Evolutionary conservation across 1,140 invertebrate genomes (phyloP), one percentile per base, ranked within the genome.

Genomic region (Gonioctena quinquepunctata): DNA sequence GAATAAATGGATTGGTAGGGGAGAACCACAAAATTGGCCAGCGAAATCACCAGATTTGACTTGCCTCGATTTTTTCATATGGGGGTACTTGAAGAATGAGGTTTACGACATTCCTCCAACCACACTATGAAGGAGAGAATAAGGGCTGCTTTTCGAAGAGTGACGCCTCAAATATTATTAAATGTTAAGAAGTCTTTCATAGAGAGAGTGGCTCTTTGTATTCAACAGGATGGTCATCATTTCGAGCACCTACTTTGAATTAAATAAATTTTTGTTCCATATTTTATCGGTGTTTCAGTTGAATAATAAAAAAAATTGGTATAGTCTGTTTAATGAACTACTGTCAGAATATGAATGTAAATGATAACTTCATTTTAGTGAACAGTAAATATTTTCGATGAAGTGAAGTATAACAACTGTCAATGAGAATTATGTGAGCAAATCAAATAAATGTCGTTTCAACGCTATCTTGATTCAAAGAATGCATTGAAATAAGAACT

Each of bases 381-480:
- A 54, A 54, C 18, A 54, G 18, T 54, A 0, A 54, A 19, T 19
- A 22, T 54, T 54, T 8, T 33, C 8, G 50, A 8, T 54, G 21
- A 54, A 54, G 8, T 2, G 16, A 22, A 54, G 21, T 54, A n/a
- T n/a, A n/a, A n/a, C n/a, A n/a, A n/a, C n/a, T n/a, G 50, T 22
- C 50, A 54, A 54, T 21, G 50, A 19, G 50, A 54, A 54, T 54
- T 54, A 8, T 54, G 18, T 54, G 50, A 54, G 50, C 50, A 54
- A 54, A 54, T 54, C 50, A 11, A 21, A 54, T 54, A 4, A 54
- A 54, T 54, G 50, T 54, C 16, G 50, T 54, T 54, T 54, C 50
- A 54, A 54, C 11, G 50, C 1, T 16, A 19, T 54, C 50, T 54
- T 22, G 4, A 54, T 33, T 11, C 8, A 33, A 33, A 33, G 7